phyloP scores from a whole-genome alignment of 2,888 invertebrate genomes.

The Cheilosia grossa region DNA sequence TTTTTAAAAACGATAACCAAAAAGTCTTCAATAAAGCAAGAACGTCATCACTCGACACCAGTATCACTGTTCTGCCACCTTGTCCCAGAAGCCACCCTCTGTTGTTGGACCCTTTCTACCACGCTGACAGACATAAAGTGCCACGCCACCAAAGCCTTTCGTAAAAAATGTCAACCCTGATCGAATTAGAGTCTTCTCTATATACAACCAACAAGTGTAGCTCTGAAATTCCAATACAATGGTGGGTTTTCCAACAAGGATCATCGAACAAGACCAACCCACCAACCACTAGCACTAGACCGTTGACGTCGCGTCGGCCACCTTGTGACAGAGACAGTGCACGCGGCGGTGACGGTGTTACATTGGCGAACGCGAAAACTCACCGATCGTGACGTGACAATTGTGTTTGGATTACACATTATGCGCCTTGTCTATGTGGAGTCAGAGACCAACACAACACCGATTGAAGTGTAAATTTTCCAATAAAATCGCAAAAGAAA shows the following conservation, averaged over 20 bases:
- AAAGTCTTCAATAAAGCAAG: too few relatives aligned
- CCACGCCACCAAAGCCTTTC: too few relatives aligned
- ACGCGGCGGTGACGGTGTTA: constrained; percentile 28
- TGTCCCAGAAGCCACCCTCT: too few relatives aligned
- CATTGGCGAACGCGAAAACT: constrained; percentile 38
- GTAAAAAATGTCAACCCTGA: not conserved
- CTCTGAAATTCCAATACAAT: not conserved
- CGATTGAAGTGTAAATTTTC: constrained; percentile 59
- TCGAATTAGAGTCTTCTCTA: not conserved
- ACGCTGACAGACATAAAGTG: too few relatives aligned
- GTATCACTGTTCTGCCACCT: too few relatives aligned
- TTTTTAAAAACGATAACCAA: too few relatives aligned
- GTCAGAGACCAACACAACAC: constrained; percentile 51
- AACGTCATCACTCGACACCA: too few relatives aligned
- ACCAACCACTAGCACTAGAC: constrained; percentile 3
- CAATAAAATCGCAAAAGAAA: constrained; percentile 56
- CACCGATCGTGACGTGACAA: constrained; percentile 71
- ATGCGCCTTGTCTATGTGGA: constrained; percentile 60
- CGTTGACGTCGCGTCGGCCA: not conserved
- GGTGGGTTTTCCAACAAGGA: constrained; percentile 36
- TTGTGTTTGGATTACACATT: constrained; percentile 67
- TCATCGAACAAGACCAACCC: constrained; percentile 50
- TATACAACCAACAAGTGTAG: constrained; percentile 26
- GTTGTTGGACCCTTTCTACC: too few relatives aligned
- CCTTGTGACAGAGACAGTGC: constrained; percentile 7